Percentiles rank a stretch among this genome's conserved stretches.
phyloP scores from a whole-genome alignment of 1,140 invertebrate species.

The Dendrolimus kikuchii region DNA sequence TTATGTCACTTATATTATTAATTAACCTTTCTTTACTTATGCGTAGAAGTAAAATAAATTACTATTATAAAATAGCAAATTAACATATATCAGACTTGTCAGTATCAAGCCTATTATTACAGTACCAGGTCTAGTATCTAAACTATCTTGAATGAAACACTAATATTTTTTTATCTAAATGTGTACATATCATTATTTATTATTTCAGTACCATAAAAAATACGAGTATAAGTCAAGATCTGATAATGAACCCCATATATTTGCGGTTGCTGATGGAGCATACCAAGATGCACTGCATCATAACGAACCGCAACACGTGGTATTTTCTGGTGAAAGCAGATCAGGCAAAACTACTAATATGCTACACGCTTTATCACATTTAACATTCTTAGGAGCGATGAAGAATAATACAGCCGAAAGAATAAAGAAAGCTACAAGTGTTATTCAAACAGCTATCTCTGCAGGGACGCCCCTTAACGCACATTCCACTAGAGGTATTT shows the following conservation, averaged over 20 bases:
- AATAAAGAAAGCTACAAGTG: conserved; percentile 80
- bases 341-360: conserved; percentile 89
- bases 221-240: conserved; percentile 90
- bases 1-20: conserved; percentile 5
- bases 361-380: conserved; percentile 81
- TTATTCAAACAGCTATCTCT: conserved; percentile 88
- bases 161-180: no score
- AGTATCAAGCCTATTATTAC: no score
- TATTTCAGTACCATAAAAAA: conserved; percentile 81
- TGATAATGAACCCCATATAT: conserved; percentile 93
- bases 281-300: conserved; percentile 90
- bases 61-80: no score
- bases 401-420: conserved; percentile 76
- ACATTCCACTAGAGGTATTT: conserved; percentile 88
- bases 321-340: conserved; percentile 87
- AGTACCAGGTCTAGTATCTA: no score
- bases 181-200: conserved; percentile 6
- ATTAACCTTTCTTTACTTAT: no score
- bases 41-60: no score
- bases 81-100: no score
- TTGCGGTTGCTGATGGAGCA: conserved; percentile 88
- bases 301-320: conserved; percentile 85
- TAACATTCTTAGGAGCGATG: conserved; percentile 80
- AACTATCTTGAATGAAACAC: no score
- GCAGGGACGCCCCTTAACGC: conserved; percentile 89